Evolutionary conservation across 2,888 invertebrate species (phyloP).

Genomic region (Hyalella azteca): DNA sequence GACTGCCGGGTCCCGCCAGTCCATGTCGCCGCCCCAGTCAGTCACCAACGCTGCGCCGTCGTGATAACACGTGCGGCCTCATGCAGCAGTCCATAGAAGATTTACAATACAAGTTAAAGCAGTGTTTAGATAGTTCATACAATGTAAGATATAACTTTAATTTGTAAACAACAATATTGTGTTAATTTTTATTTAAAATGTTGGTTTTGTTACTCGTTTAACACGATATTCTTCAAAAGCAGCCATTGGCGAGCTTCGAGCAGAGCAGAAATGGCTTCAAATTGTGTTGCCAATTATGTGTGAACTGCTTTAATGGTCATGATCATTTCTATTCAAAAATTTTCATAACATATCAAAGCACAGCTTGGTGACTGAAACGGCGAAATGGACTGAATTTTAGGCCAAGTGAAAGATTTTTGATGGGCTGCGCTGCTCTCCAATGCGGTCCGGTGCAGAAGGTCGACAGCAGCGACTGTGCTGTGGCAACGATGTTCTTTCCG

Average conservation of each 20-base stretch:
- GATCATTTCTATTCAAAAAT: too few relatives aligned
- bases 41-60: slow-evolving; percentile 59
- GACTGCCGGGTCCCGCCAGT: slow-evolving; percentile 59
- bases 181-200: not conserved
- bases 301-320: not conserved
- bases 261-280: slow-evolving; percentile 7
- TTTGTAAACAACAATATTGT: not conserved
- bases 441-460: slow-evolving; percentile 36
- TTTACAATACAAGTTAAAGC: slow-evolving; percentile 56
- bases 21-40: slow-evolving; percentile 59
- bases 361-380: slow-evolving; percentile 13
- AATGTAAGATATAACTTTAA: slow-evolving; percentile 51
- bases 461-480: slow-evolving; percentile 36
- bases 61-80: slow-evolving; percentile 59
- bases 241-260: not conserved
- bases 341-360: too few relatives aligned
- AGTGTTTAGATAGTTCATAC: slow-evolving; percentile 57
- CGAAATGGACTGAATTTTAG: slow-evolving; percentile 17
- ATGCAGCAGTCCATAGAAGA: slow-evolving; percentile 58
- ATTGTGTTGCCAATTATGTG: not conserved
- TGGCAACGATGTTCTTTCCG: slow-evolving; percentile 26
- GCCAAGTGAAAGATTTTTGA: not conserved
- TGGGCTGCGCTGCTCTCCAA: slow-evolving; percentile 32
- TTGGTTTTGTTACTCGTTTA: not conserved
- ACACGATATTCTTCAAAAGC: not conserved